Base-by-base conservation (phyloP, 2,797 vertebrate species). In the Betta splendens region DNA sequence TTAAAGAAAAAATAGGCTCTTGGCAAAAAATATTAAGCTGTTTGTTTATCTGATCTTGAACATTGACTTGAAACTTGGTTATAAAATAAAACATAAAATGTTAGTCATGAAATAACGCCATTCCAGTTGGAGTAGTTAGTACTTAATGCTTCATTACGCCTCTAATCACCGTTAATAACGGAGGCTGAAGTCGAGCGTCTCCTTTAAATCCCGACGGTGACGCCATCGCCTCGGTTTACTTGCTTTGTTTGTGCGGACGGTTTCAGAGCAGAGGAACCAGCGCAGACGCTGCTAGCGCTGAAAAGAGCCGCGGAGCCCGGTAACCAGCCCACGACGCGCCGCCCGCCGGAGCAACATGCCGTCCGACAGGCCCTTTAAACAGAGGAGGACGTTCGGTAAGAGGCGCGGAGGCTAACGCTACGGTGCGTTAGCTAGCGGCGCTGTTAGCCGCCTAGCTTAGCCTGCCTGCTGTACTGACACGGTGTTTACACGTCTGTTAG, bases 351-450 rank as follows among this genome's bases (percentile, higher is more conserved):
- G 50, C 70, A 72, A 67, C 53, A 98, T 98, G 96, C 95, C 96
- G 75, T 96, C 95, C 51, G 95, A 97, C 85, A 91, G 95, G 91
- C 93, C 95, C 77, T 97, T 97, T 88, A 98, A 97, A 83, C 96
- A 97, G 83, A 92, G 96, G 89, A 94, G 96, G 89, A 94, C 93
- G 61, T 98, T 96, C 58, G 95, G 96, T 98, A 85, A 37, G 46
- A 31, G 39, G 36, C 23, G 23, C 8, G n/a, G 36, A 1, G 2
- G 46, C 43, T 9, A 17, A 17, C 23, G 45, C 23, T 26, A 13
- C n/a, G n/a, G n/a, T n/a, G n/a, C n/a, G 36, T 21, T 12, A 3
- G 74, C 17, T 64, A 75, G 64, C 78, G 8, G 75, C 72, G 66
- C 69, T 35, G 54, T 51, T 76, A 69, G 66, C 63, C 31, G 1